phyloP scores from a whole-genome alignment of 2,888 invertebrate genomes.

The Apoderus coryli region DNA sequence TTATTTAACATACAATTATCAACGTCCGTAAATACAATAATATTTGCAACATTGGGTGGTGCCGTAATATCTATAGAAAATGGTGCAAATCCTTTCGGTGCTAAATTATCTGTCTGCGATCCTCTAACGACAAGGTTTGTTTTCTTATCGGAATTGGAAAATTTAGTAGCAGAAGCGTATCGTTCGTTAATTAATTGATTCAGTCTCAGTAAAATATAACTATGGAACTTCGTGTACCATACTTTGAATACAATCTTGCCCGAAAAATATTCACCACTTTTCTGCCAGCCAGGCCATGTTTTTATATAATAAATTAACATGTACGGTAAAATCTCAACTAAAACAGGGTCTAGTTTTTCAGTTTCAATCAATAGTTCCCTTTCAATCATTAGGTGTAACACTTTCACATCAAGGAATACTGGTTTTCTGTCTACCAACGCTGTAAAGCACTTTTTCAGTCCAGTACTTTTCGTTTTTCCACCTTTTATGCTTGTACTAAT shows the following conservation, averaged over 20 bases:
- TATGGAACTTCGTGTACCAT: constrained; percentile 19
- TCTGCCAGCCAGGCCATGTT: constrained; percentile 22
- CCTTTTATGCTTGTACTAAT: too few species aligned
- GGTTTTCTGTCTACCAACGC: constrained; percentile 21
- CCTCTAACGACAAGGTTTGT: constrained; percentile 11
- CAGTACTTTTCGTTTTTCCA: too few species aligned
- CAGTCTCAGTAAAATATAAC: constrained; percentile 18
- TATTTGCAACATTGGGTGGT: constrained; percentile 15
- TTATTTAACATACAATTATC: constrained; percentile 6
- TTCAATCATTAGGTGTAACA: constrained; percentile 18
- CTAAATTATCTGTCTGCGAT: constrained; percentile 17
- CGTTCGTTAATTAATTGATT: constrained; percentile 16
- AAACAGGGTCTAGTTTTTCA: constrained; percentile 14
- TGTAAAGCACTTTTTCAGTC: constrained; percentile 19
- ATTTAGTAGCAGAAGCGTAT: not conserved
- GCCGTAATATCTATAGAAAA: constrained; percentile 17
- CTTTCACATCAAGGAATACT: constrained; percentile 19
- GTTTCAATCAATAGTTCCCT: constrained; percentile 18
- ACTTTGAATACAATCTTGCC: constrained; percentile 19
- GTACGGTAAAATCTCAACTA: constrained; percentile 16
- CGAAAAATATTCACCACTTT: constrained; percentile 19
- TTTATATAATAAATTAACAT: constrained; percentile 19
- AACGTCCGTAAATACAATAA: constrained; percentile 17
- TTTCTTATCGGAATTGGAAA: not conserved
- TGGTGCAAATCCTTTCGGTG: constrained; percentile 17